Evolutionary conservation across 2,113 vertebrate species (phyloP), one percentile per base, ranked within the genome.

Genomic region (Pteronura brasiliensis): DNA sequence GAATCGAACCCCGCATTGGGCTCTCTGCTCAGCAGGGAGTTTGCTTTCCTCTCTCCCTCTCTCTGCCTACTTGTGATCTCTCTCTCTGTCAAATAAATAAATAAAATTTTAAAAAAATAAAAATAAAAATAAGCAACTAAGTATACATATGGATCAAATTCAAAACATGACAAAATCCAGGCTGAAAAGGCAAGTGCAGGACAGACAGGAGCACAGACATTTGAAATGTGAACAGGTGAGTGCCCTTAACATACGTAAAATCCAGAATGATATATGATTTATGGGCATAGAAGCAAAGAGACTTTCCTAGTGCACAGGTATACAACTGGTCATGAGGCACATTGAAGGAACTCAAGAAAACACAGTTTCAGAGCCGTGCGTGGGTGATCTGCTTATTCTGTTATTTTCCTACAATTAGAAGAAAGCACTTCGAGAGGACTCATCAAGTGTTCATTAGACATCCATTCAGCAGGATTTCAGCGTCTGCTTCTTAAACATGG

Each of bases 261-360:
- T 57, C 63, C 49, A 31, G 34, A 93, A 83, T 63, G 10, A 44
- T 14, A 23, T 44, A 59, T 25, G 59, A 77, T 27, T 31, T 2
- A 47, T 27, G 52, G 29, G 42, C 27, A 39, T 11, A 71, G 52
- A 67, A 93, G 44, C 57, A 92, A 71, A 81, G 82, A 95, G 63
- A 74, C 39, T 88, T 96, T 93, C 80, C 92, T 67, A 5, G n/a
- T 15, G 61, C 21, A 83, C 34, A 42, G 47, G 59, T 25, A 86
- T 27, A 34, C 57, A 74, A 63, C 27, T 14, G 23, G 49, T 34
- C 7, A 67, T 44, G 6, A 95, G 87, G 90, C 47, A 84, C 74
- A 91, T 39, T 67, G 72, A 90, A 93, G 25, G n/a, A 88, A 67
- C 27, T n/a, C 63, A 31, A 25, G 25, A 92, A 95, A 97, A 69